Base-by-base conservation (phyloP, 2,113 vertebrate genomes). In the Azemiops feae region DNA sequence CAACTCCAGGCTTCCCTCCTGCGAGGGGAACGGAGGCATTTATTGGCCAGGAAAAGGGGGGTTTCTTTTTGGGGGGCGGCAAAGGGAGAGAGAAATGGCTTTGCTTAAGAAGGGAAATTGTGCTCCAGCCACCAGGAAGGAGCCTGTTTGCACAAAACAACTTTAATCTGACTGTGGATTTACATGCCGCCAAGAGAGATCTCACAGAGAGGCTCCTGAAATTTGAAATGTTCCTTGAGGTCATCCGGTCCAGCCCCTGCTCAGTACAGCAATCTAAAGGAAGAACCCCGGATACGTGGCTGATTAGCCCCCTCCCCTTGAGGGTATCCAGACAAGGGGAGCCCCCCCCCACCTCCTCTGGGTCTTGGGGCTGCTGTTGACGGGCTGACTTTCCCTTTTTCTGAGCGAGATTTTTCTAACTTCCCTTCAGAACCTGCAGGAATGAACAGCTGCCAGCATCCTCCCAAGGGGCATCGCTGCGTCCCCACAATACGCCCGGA, bases 391-490 rank as follows among this genome's bases (percentile, higher is more conserved):
- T 64, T n/a, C 11, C 14, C 27, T n/a, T 30, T n/a, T n/a, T n/a
- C 27, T 14, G 27, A 69, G 30, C 0, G 4, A n/a, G 30, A 2
- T 74, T 74, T 74, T 5, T 74, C 86, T 14, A 5, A 27, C 47
- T 6, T 27, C 9, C 9, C 18, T 12, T 50, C 23, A 50, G 45
- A 25, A 30, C 23, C 86, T 27, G 12, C 2, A 6, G 52, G 50
- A n/a, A 30, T 8, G 25, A 87, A 27, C 23, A 88, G 50, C 50
- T 54, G n/a, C 69, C 69, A 20, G n/a, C n/a, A 18, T 34, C 16
- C 69, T 20, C 14, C 69, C 11, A 1, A 6, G 8, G 27, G 14
- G 3, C 25, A 16, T 1, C 0, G 0, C 27, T 52, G 2, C 1
- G 5, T 87, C 20, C n/a, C n/a, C n/a, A 74, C n/a, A 74, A 20